These are phyloP conservation scores for Sciurus niger DNA, from an alignment of 2,113 vertebrate species.

Conservation along the genomic window DNA sequence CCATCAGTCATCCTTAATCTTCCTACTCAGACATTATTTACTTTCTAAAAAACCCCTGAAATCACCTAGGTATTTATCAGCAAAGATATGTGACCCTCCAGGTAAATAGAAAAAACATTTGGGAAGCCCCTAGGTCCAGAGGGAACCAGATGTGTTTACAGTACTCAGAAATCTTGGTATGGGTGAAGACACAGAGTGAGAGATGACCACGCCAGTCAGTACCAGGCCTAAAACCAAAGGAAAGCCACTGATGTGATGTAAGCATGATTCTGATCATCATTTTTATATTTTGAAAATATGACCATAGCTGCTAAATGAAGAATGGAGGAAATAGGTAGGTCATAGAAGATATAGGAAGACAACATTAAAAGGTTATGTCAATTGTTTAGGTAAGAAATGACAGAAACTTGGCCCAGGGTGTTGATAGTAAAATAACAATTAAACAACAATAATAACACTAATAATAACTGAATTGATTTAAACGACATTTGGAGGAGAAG, in stretches of 20 bases:
- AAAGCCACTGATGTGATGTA: not conserved
- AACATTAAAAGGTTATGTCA: not conserved
- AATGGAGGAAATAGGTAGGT: not conserved
- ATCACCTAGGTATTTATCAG: not conserved
- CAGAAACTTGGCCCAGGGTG: not conserved
- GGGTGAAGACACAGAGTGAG: not conserved
- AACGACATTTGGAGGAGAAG: constrained; percentile 1
- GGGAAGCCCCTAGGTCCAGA: not conserved
- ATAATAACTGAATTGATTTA: not conserved
- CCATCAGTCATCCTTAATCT: not conserved
- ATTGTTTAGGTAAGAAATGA: not conserved
- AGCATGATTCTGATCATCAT: not conserved
- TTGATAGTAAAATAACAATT: not conserved
- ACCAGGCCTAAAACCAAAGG: not conserved
- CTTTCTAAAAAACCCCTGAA: not conserved
- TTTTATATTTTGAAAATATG: not conserved
- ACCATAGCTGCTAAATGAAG: not conserved
- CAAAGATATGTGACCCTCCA: not conserved
- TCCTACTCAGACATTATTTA: not conserved
- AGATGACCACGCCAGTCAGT: not conserved
- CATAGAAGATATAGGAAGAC: not conserved
- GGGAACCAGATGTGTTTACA: not conserved
- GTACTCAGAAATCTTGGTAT: not conserved
- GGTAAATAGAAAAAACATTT: not conserved
- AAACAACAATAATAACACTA: not conserved